Evolutionary conservation across 2,888 invertebrate species (phyloP).

Genomic region (Ernsta delagoae): DNA sequence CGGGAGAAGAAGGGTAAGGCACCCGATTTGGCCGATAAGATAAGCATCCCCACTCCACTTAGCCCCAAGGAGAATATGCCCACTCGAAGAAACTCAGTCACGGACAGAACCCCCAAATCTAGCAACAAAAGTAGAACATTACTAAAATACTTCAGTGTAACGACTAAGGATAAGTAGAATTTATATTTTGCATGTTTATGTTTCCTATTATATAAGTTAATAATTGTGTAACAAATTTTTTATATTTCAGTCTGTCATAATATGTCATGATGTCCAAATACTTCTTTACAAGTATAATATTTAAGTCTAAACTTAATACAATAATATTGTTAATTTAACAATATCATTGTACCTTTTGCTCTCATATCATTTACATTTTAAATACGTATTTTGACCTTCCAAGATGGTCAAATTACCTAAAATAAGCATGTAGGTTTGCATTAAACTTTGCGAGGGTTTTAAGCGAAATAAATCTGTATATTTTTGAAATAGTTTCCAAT

Average conservation of each 20-base stretch:
- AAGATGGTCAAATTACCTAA: no score
- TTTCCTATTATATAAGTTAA: slow-evolving; percentile 1
- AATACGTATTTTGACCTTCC: no score
- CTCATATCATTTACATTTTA: no score
- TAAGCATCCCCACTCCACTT: slow-evolving; percentile 44
- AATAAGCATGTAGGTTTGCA: no score
- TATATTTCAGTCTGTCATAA: background rate
- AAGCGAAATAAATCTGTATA: no score
- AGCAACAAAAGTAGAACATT: slow-evolving; percentile 59
- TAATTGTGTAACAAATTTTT: slow-evolving; percentile 13
- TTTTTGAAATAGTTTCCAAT: no score
- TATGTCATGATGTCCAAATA: no score
- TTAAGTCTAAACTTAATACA: no score
- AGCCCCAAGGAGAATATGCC: slow-evolving; percentile 59
- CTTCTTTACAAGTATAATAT: no score
- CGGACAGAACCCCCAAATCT: slow-evolving; percentile 59
- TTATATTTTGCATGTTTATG: background rate
- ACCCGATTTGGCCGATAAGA: background rate
- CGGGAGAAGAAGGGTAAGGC: slow-evolving; percentile 49
- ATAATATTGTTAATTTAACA: no score
- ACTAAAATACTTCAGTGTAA: slow-evolving; percentile 67
- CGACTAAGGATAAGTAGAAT: slow-evolving; percentile 52
- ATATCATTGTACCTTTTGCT: no score
- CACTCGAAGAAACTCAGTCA: slow-evolving; percentile 54
- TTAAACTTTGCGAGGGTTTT: no score